phyloP scores from a whole-genome alignment of 2,797 vertebrate genomes.

The Bradypodion pumilum region DNA sequence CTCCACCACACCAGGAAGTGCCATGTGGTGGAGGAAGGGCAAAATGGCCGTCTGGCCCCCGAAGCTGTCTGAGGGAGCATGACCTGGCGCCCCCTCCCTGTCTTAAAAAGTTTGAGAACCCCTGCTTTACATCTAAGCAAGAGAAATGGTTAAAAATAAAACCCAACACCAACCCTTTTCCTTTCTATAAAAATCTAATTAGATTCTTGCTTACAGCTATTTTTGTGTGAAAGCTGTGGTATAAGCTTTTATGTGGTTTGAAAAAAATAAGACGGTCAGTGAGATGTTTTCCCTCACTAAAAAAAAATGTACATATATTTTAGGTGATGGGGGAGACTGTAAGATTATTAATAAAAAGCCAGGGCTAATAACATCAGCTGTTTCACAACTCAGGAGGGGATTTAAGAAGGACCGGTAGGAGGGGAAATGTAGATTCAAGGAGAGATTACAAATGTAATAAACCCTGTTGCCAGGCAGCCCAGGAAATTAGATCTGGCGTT shows the following conservation, averaged over 20 bases:
- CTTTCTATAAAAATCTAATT: not conserved
- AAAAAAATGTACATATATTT: not conserved
- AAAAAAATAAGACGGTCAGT: conserved; percentile 2
- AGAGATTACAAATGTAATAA: conserved; percentile 52
- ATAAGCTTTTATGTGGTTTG: conserved; percentile 16
- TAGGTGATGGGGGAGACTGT: conserved; percentile 3
- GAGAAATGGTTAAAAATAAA: not conserved
- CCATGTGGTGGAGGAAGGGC: too few relatives aligned
- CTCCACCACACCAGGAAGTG: too few relatives aligned
- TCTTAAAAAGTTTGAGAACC: too few relatives aligned
- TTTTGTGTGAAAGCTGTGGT: not conserved
- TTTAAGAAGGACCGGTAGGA: conserved; percentile 40
- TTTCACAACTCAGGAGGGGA: conserved; percentile 32
- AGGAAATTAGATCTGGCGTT: conserved; percentile 51
- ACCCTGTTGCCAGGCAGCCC: conserved; percentile 59
- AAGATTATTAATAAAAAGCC: conserved; percentile 44
- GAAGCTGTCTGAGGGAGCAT: too few relatives aligned
- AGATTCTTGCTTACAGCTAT: conserved; percentile 3
- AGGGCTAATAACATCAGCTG: conserved; percentile 55
- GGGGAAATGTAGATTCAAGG: conserved; percentile 44
- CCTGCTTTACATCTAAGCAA: not conserved
- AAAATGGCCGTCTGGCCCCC: too few relatives aligned
- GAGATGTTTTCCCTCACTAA: not conserved
- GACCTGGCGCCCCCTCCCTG: too few relatives aligned
- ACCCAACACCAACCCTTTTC: not conserved